Evolutionary conservation across 2,113 vertebrate genomes (phyloP).

Genomic region (Xyrauchen texanus): DNA sequence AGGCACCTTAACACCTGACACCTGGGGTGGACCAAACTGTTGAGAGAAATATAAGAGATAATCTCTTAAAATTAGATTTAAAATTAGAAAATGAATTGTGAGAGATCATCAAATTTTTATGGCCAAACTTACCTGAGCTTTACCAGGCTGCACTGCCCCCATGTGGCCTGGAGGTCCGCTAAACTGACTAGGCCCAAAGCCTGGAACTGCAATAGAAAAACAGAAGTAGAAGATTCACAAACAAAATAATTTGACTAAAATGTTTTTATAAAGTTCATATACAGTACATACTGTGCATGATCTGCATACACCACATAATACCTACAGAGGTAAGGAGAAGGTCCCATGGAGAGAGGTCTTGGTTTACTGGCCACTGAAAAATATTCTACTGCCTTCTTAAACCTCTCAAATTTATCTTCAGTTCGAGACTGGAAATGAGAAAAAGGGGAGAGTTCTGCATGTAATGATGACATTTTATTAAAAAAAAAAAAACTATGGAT

Average conservation of each 20-base stretch:
- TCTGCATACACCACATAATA: conserved; percentile 18
- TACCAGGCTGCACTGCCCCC: conserved; percentile 80
- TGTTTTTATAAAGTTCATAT: not conserved
- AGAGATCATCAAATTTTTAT: not conserved
- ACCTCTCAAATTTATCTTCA: conserved; percentile 89
- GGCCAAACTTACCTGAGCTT: conserved; percentile 76
- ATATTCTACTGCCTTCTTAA: conserved; percentile 92
- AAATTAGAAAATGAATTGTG: not conserved
- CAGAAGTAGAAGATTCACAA: too few relatives aligned
- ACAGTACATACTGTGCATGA: not conserved
- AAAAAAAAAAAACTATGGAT: not conserved
- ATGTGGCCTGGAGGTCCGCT: conserved; percentile 82
- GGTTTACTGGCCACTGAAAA: conserved; percentile 88
- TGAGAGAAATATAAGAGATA: not conserved
- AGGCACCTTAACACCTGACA: conserved; percentile 82
- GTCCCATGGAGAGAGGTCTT: conserved; percentile 79
- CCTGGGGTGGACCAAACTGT: conserved; percentile 71
- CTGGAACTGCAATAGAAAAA: conserved; percentile 70
- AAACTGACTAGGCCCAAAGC: conserved; percentile 82
- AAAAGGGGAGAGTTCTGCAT: conserved; percentile 7
- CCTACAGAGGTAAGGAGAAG: conserved; percentile 85
- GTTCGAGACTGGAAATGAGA: conserved; percentile 79
- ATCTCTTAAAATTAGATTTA: not conserved
- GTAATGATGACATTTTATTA: not conserved
- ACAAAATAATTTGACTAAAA: too few relatives aligned